Percentiles rank a stretch among this genome's conserved stretches.
Conservation (phyloP, 2,113 vertebrate genomes). For the Myotis lucifugus region DNA sequence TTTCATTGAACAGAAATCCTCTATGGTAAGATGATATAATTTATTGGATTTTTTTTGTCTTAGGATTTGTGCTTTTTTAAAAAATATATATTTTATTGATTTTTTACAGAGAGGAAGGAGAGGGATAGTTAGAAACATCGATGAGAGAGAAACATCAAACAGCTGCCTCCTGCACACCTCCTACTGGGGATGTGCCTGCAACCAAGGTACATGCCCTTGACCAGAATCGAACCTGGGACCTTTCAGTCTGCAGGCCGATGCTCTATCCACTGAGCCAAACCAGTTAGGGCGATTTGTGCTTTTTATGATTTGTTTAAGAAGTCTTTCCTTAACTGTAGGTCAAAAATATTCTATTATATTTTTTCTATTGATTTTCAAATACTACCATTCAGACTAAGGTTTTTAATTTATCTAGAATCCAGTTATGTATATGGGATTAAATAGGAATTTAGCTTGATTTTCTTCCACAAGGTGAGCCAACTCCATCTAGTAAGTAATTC, state of each 20-base stretch:
- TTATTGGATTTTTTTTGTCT: neutral
- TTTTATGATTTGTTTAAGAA: neutral
- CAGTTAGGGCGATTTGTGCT: neutral
- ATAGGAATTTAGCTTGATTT: neutral
- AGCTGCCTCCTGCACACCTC: too few relatives aligned
- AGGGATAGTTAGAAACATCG: too few relatives aligned
- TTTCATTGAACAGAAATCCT: neutral
- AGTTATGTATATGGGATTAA: neutral
- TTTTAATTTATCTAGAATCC: neutral
- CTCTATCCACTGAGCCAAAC: too few relatives aligned
- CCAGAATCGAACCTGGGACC: too few relatives aligned
- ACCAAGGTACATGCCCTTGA: too few relatives aligned
- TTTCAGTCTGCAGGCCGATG: too few relatives aligned
- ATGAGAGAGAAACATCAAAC: too few relatives aligned
- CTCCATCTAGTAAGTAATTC: neutral
- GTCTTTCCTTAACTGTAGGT: neutral
- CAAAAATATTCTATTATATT: neutral
- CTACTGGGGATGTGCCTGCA: too few relatives aligned
- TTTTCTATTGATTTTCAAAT: neutral
- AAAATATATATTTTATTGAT: too few relatives aligned
- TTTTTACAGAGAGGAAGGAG: too few relatives aligned
- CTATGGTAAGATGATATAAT: neutral
- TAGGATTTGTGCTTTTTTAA: neutral
- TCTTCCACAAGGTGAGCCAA: neutral
- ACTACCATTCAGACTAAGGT: neutral